Evolutionary conservation across 2,113 vertebrate species (phyloP), one percentile per base, ranked within the genome.

Genomic region (Alligator mississippiensis): DNA sequence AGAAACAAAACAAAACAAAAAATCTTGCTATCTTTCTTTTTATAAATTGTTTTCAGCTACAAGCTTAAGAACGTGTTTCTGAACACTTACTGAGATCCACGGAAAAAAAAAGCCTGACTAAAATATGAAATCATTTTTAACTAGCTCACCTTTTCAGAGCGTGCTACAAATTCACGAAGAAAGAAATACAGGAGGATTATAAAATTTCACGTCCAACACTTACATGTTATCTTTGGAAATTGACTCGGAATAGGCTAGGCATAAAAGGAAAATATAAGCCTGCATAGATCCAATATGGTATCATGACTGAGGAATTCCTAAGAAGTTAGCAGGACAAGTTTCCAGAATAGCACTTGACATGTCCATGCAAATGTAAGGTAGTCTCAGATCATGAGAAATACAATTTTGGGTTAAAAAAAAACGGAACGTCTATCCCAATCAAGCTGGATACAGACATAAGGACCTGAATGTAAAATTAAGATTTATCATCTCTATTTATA

Each of bases 401-500:
- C 70, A 93, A 96, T 96, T 84, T 93, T 8, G 28, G 30, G 93
- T 95, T 96, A 96, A 97, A 97, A 96, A 94, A 92, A 94, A 94
- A 95, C 77, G 86, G 62, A 94, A 90, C 62, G 89, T 92, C 84
- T 30, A 88, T 84, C n/a, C 79, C 96, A 96, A 96, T 94, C 90
- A 94, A 90, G 92, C 93, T 97, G 93, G 90, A 97, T 93, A 94
- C 59, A 97, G 91, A 88, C 61, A 83, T 54, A 92, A 81, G 57
- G 96, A 97, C 92, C 85, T 95, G 92, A 96, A 97, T 95, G 90
- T 79, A 87, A 95, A 97, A 97, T 97, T 97, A 97, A 93, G 85
- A 97, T 96, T 97, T 92, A 94, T 88, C 70, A 94, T 97, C 83
- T 95, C 87, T 97, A 97, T 98, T 96, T 98, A 96, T 97, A 97